A percentile compares a stretch with the other conserved stretches of the same genome.
These are phyloP conservation scores for Autographa pulchrina DNA, from an alignment of 2,888 invertebrate genomes.

Conservation along the genomic window DNA sequence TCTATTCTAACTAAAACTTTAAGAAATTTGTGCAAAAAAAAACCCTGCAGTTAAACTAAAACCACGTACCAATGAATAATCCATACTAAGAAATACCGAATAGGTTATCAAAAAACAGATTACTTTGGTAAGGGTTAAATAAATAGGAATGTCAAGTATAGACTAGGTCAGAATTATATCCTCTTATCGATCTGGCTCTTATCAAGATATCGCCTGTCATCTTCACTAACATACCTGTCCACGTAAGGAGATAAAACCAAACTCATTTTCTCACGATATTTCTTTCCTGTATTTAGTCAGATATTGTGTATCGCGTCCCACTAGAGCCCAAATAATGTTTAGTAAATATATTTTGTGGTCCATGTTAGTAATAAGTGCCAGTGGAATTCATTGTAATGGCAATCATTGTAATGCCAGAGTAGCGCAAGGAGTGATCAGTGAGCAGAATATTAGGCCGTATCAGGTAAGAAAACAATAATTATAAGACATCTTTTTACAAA, in stretches of 20 bases:
- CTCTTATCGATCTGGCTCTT: slow-evolving; percentile 44
- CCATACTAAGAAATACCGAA: background rate
- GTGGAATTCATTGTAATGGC: slow-evolving; percentile 63
- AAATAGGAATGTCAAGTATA: slow-evolving; percentile 4
- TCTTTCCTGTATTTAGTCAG: background rate
- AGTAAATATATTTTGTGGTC: slow-evolving; percentile 62
- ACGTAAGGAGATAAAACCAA: slow-evolving; percentile 54
- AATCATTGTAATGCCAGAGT: slow-evolving; percentile 70
- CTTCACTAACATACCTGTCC: slow-evolving; percentile 31
- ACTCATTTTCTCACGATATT: slow-evolving; percentile 64
- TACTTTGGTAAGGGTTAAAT: background rate
- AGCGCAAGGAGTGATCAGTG: slow-evolving; percentile 70
- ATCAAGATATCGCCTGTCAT: slow-evolving; percentile 47
- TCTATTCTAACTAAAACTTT: too few relatives aligned
- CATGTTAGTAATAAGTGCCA: slow-evolving; percentile 65
- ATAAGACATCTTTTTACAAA: background rate
- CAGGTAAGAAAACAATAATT: slow-evolving; percentile 74
- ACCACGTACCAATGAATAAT: too few relatives aligned
- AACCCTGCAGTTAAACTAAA: too few relatives aligned
- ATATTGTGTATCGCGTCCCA: background rate
- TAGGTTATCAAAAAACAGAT: background rate
- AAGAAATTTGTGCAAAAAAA: too few relatives aligned
- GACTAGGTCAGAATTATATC: slow-evolving; percentile 54
- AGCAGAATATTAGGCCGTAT: slow-evolving; percentile 78
- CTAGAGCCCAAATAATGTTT: slow-evolving; percentile 65